Evolutionary conservation across 2,113 vertebrate species (phyloP).

Genomic region (Cyphomyrus plagiostoma): DNA sequence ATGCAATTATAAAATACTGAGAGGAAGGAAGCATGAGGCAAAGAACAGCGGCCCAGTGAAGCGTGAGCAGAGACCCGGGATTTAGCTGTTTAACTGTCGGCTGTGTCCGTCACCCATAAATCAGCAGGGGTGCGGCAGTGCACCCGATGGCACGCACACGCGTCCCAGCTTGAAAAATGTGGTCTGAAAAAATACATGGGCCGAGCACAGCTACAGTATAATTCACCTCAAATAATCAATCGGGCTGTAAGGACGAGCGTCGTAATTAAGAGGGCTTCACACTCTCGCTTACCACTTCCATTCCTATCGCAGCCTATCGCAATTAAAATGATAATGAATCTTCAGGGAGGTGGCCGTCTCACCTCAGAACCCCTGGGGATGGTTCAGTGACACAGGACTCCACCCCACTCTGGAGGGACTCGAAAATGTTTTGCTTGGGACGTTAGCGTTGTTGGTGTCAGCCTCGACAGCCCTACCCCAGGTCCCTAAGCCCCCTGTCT

Average conservation of each 20-base stretch:
- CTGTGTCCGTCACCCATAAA: not conserved
- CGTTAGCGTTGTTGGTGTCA: not conserved
- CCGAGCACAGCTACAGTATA: not conserved
- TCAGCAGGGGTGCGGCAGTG: not conserved
- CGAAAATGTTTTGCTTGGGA: not conserved
- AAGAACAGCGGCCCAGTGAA: not conserved
- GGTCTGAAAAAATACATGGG: not conserved
- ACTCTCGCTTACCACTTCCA: not conserved
- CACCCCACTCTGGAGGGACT: not conserved
- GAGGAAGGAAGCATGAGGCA: not conserved
- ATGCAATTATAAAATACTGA: not conserved
- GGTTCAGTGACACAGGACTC: not conserved
- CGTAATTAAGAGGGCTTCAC: slow-evolving; percentile 1
- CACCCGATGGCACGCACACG: not conserved
- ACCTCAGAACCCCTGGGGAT: not conserved
- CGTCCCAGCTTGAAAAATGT: not conserved
- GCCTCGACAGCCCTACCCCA: not conserved
- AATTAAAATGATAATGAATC: slow-evolving; percentile 13
- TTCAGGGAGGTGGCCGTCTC: not conserved
- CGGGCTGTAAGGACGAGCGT: not conserved
- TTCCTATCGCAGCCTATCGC: not conserved
- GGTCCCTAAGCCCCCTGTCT: not conserved
- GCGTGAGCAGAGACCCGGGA: not conserved
- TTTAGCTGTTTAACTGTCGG: not conserved
- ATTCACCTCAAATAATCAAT: not conserved